These are phyloP conservation scores for Pollenia labialis DNA, from an alignment of 2,888 invertebrate species.

Conservation along the genomic window DNA sequence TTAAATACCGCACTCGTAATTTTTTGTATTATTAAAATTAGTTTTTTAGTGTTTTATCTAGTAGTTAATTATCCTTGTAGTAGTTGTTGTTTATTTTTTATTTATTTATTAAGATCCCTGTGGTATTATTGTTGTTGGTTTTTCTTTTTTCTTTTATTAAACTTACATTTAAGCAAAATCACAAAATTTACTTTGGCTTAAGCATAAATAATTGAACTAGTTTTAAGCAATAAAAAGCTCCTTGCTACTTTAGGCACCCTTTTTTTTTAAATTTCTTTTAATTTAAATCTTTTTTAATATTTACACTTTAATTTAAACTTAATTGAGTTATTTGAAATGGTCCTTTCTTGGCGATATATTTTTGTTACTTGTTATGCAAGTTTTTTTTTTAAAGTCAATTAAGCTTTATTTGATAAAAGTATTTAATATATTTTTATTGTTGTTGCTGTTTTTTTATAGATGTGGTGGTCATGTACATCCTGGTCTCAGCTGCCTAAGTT, in stretches of 20 bases:
- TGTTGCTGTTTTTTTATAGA: constrained; percentile 46
- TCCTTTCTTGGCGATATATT: constrained; percentile 25
- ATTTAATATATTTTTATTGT: constrained; percentile 57
- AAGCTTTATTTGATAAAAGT: constrained; percentile 38
- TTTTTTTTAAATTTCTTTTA: constrained; percentile 59
- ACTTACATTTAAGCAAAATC: constrained; percentile 60
- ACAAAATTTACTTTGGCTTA: constrained; percentile 54
- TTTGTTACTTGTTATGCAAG: constrained; percentile 26
- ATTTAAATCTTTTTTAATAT: constrained; percentile 25
- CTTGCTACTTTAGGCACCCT: constrained; percentile 75
- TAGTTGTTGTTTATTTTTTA: constrained; percentile 49
- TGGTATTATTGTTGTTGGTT: constrained; percentile 72
- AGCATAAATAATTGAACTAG: constrained; percentile 50
- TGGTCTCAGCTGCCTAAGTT: constrained; percentile 48
- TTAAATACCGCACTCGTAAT: constrained; percentile 76
- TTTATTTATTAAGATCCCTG: constrained; percentile 76
- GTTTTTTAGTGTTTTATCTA: constrained; percentile 41
- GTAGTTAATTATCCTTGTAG: constrained; percentile 44
- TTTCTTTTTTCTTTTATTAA: constrained; percentile 28
- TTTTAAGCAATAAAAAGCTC: constrained; percentile 69
- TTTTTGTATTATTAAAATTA: constrained; percentile 26
- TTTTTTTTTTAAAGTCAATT: constrained; percentile 18
- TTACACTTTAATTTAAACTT: constrained; percentile 18
- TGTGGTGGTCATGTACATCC: constrained; percentile 54
- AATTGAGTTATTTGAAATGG: constrained; percentile 18